A percentile compares a stretch with the other conserved stretches of the same genome.
Conservation (phyloP, 2,113 vertebrate genomes). For the Microtus montanus region DNA sequence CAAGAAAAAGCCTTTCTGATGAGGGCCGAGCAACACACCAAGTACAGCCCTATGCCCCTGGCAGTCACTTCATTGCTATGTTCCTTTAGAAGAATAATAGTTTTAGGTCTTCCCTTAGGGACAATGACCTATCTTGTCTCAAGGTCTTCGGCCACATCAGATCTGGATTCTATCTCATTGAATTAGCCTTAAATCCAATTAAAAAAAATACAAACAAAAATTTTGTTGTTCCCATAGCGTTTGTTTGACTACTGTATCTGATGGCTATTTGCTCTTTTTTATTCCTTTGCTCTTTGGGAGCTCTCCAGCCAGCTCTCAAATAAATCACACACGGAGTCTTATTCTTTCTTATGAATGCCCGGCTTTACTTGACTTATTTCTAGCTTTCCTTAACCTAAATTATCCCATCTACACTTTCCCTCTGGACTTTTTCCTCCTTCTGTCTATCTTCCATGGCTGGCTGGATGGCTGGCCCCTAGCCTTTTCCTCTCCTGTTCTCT, state of each 20-base stretch:
- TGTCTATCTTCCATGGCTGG: not conserved
- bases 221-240: not conserved
- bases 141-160: not conserved
- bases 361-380: not conserved
- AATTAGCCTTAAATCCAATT: not conserved
- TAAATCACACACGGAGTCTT: not conserved
- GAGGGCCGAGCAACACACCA: not conserved
- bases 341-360: not conserved
- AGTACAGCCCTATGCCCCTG: not conserved
- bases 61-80: not conserved
- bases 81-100: not conserved
- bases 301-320: not conserved
- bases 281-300: not conserved
- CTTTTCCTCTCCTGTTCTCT: not conserved
- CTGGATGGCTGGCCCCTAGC: not conserved
- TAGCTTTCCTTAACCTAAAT: not conserved
- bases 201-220: not conserved
- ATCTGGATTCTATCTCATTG: not conserved
- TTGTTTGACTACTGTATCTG: not conserved
- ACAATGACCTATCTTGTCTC: not conserved
- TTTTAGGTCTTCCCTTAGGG: not conserved
- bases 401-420: not conserved
- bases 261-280: not conserved
- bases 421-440: not conserved
- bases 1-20: not conserved